phyloP scores from a whole-genome alignment of 2,113 vertebrate genomes.

The Cromileptes altivelis region DNA sequence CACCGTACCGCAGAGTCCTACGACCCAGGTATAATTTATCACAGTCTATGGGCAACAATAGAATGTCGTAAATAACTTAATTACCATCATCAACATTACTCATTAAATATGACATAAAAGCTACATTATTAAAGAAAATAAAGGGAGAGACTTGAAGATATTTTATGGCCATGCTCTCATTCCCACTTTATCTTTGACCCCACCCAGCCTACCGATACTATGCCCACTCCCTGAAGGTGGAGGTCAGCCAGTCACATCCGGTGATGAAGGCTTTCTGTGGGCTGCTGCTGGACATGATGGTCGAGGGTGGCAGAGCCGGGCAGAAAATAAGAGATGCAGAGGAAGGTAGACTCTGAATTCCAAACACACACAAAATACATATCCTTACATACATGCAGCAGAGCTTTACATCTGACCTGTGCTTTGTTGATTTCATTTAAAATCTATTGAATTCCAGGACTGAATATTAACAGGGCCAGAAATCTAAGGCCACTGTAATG shows the following conservation, averaged over 20 bases:
- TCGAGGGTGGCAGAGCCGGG: background rate
- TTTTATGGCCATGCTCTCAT: background rate
- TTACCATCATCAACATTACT: background rate
- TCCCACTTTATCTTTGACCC: slow-evolving; percentile 6
- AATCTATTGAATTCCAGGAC: background rate
- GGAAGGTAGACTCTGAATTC: slow-evolving; percentile 85
- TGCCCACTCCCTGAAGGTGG: slow-evolving; percentile 88
- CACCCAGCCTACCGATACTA: slow-evolving; percentile 88
- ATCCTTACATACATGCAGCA: background rate
- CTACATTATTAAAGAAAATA: background rate
- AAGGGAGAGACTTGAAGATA: background rate
- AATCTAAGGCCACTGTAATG: background rate
- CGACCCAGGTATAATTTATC: slow-evolving; percentile 86
- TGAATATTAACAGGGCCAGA: background rate
- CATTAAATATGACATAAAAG: background rate
- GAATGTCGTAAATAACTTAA: background rate
- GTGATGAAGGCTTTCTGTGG: slow-evolving; percentile 89
- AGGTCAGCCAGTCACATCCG: slow-evolving; percentile 91
- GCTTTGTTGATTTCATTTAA: background rate
- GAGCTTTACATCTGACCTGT: background rate
- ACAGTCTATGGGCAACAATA: background rate
- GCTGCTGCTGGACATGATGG: slow-evolving; percentile 81
- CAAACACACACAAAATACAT: background rate
- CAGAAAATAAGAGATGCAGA: slow-evolving; percentile 78
- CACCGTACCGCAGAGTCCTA: slow-evolving; percentile 81